These are phyloP conservation scores for Pyrgus malvae DNA, from an alignment of 2,888 invertebrate genomes.

Conservation along the genomic window DNA sequence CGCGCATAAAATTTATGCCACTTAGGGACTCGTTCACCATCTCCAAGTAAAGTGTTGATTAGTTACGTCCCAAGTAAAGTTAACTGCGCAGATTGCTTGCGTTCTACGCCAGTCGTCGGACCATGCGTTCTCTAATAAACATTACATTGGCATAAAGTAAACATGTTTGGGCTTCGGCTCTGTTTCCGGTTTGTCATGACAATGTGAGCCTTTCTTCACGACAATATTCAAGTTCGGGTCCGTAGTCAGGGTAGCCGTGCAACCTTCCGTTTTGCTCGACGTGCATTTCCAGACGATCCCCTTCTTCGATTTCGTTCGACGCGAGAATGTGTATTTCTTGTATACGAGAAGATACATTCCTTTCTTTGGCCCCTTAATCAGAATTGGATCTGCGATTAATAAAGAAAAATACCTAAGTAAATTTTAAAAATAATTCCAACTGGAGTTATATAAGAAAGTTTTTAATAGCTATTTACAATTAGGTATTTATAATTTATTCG, in stretches of 20 bases:
- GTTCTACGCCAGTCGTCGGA: too few species aligned
- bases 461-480: too few species aligned
- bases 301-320: slow-evolving; percentile 64
- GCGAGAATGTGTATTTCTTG: slow-evolving; percentile 52
- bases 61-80: too few species aligned
- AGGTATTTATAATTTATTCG: too few species aligned
- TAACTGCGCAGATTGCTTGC: too few species aligned
- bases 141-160: slow-evolving; percentile 58
- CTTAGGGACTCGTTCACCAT: too few species aligned
- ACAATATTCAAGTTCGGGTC: slow-evolving; percentile 63
- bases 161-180: slow-evolving; percentile 64
- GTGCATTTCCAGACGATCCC: slow-evolving; percentile 70
- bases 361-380: slow-evolving; percentile 61
- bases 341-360: slow-evolving; percentile 57
- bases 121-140: not conserved
- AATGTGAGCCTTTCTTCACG: slow-evolving; percentile 49
- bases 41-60: too few species aligned
- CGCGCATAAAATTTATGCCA: too few species aligned
- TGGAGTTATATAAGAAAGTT: too few species aligned
- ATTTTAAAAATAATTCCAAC: too few species aligned
- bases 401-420: too few species aligned
- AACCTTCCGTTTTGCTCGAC: slow-evolving; percentile 56
- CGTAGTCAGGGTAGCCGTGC: slow-evolving; percentile 57
- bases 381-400: slow-evolving; percentile 56
- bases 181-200: slow-evolving; percentile 47